Evolutionary conservation across 1,140 invertebrate genomes (phyloP), one percentile per base, ranked within the genome.

Genomic region (Lordiphosa collinella): DNA sequence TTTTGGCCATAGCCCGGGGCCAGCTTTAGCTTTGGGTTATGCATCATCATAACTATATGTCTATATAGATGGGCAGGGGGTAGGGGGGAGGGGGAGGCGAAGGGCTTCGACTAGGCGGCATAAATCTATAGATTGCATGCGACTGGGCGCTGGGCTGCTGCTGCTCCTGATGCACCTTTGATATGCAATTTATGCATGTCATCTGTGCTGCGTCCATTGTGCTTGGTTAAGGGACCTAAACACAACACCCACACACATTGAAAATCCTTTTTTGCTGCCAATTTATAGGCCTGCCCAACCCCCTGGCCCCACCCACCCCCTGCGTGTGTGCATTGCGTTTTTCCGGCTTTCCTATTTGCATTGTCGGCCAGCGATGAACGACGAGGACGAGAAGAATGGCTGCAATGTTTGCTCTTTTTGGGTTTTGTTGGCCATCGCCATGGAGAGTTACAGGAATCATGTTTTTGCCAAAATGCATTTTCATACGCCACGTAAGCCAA

Each of bases 401-500:
- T 84, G 78, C 72, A 82, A 51, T 85, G 68, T 84, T 84, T 84
- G 73, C 57, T 54, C 68, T 84, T 84, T 64, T 29, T 29, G 25
- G 72, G 78, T 76, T 82, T 76, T 72, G 62, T 62, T 75, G 51
- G 49, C 38, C 25, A 57, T 47, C 52, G 12, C 38, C 50, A 32
- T 29, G 13, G 22, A 25, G 36, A 16, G 12, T 44, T 36, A 43
- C 64, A 58, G 56, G 49, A 70, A 67, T 82, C 76, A 76, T 82
- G 76, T 82, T 84, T 84, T 82, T 82, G 78, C 62, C 78, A 71
- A 84, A 84, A 84, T 84, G 78, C 78, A 84, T 84, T 84, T 84
- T 69, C 78, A 84, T 78, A 76, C 73, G 72, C 63, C 78, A 72
- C 68, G 68, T 78, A 84, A 78, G 72, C 79, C 63, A 31, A 53